Percentiles rank a stretch among this genome's conserved stretches.
phyloP scores from a whole-genome alignment of 2,888 invertebrate species.

The Vanessa cardui region DNA sequence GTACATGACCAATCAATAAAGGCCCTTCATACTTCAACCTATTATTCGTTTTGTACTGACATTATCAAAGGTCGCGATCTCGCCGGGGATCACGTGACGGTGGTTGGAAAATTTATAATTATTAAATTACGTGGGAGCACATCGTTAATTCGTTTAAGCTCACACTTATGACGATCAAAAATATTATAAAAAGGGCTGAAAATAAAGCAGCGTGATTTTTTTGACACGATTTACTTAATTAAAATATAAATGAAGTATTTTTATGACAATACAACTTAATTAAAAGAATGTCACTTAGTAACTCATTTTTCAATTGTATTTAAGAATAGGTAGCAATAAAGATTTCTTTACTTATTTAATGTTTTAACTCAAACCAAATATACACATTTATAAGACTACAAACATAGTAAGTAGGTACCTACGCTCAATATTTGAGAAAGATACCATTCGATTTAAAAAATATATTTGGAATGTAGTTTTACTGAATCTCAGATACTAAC shows the following conservation, averaged over 20 bases:
- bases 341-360: no score
- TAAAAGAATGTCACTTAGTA: background rate
- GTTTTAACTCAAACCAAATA: no score
- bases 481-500: no score
- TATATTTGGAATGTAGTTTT: no score
- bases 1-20: conserved; percentile 52
- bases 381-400: no score
- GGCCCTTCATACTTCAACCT: conserved; percentile 51
- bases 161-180: conserved; percentile 51
- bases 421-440: no score
- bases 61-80: conserved; percentile 45
- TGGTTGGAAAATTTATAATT: conserved; percentile 48
- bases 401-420: no score
- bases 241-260: background rate
- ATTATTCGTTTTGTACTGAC: conserved; percentile 30
- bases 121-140: conserved; percentile 67
- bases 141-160: conserved; percentile 48
- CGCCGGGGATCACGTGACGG: conserved; percentile 32
- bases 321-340: no score
- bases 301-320: no score
- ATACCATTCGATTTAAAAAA: no score
- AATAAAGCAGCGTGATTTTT: conserved; percentile 16
- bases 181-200: conserved; percentile 43
- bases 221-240: background rate
- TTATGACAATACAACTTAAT: conserved; percentile 3